phyloP scores from a whole-genome alignment of 2,797 vertebrate genomes.

The Manis crassicaudata region DNA sequence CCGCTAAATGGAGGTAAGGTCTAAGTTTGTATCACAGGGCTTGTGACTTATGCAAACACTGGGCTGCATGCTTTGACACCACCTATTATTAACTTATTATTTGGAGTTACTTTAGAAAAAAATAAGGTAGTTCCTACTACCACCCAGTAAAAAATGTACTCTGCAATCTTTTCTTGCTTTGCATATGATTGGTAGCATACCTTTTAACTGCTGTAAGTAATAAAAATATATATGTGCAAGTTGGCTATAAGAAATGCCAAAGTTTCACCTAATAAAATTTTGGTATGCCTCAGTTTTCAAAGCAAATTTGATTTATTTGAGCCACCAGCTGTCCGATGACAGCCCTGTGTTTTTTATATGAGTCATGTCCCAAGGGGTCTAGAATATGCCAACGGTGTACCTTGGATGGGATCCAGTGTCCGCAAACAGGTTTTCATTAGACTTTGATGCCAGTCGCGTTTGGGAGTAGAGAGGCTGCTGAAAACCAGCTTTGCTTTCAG shows the following conservation, averaged over 20 bases:
- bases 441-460: conserved; percentile 90
- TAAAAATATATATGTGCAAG: conserved; percentile 91
- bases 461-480: conserved; percentile 89
- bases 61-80: conserved; percentile 76
- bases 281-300: conserved; percentile 93
- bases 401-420: conserved; percentile 90
- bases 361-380: conserved; percentile 90
- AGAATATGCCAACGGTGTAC: conserved; percentile 91
- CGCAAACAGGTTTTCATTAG: conserved; percentile 93
- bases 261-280: conserved; percentile 93
- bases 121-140: conserved; percentile 83
- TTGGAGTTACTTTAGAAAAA: conserved; percentile 80
- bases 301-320: conserved; percentile 92
- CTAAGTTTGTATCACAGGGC: conserved; percentile 7
- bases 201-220: conserved; percentile 92
- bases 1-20: conserved; percentile 56
- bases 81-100: conserved; percentile 83
- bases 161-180: conserved; percentile 87
- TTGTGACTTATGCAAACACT: conserved; percentile 78
- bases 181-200: conserved; percentile 91
- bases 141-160: conserved; percentile 85
- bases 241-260: conserved; percentile 91
- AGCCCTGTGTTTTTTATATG: conserved; percentile 92
- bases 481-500: conserved; percentile 89
- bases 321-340: conserved; percentile 92